phyloP scores from a whole-genome alignment of 2,888 invertebrate genomes.

The Ornithoptera alexandrae region DNA sequence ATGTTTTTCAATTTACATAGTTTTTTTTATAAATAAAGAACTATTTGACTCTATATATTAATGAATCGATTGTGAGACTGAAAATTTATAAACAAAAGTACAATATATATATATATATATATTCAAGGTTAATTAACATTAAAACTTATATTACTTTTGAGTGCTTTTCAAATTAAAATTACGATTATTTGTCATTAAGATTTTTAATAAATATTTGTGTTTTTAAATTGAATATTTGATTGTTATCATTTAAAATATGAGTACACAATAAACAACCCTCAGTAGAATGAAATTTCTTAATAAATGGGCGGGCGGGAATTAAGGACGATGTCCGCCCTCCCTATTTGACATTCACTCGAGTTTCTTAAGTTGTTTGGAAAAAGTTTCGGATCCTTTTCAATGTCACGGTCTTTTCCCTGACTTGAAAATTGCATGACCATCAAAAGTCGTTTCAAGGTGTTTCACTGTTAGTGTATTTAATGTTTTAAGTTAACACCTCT shows the following conservation, averaged over 20 bases:
- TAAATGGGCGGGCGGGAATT: conserved; percentile 50
- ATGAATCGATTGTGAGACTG: too few relatives aligned
- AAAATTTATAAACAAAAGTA: too few relatives aligned
- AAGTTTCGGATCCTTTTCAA: conserved; percentile 65
- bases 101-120: too few relatives aligned
- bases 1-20: too few relatives aligned
- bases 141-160: too few relatives aligned
- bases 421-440: conserved; percentile 46
- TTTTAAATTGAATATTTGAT: too few relatives aligned
- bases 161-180: too few relatives aligned
- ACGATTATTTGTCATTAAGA: too few relatives aligned
- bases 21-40: too few relatives aligned
- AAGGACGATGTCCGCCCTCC: conserved; percentile 69
- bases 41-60: too few relatives aligned
- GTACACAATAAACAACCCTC: background rate
- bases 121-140: too few relatives aligned
- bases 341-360: conserved; percentile 67
- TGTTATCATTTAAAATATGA: background rate
- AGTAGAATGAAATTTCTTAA: conserved; percentile 55
- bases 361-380: conserved; percentile 65
- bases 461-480: background rate
- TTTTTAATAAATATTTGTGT: too few relatives aligned
- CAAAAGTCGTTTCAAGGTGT: conserved; percentile 30
- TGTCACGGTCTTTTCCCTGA: conserved; percentile 60
- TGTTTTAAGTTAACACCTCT: background rate